A percentile compares a stretch with the other conserved stretches of the same genome.
phyloP scores from a whole-genome alignment of 2,888 invertebrate species.

The Nomada lathburiana region DNA sequence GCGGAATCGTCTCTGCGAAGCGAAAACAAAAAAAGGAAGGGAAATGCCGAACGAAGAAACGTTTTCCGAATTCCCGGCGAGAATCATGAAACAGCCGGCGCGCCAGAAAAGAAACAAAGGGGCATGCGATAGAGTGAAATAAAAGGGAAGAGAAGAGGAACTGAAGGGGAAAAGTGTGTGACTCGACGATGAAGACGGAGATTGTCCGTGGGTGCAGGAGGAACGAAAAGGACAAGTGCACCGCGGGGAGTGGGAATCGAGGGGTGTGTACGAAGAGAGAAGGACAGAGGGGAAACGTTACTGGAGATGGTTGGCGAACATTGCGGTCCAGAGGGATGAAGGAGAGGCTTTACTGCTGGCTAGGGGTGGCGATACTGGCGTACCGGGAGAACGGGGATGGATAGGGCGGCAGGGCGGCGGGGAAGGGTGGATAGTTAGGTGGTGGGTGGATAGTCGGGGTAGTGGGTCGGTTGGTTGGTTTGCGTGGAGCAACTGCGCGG shows the following conservation, averaged over 20 bases:
- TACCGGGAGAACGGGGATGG: conserved; percentile 52
- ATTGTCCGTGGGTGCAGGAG: conserved; percentile 35
- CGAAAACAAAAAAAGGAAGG: neutral
- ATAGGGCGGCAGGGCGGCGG: conserved; percentile 63
- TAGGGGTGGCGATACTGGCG: conserved; percentile 62
- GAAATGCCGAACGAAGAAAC: neutral
- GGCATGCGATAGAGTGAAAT: neutral
- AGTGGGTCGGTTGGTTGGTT: conserved; percentile 81
- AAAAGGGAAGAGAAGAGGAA: conserved; percentile 26
- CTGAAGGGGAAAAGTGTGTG: conserved; percentile 31
- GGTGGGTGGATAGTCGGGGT: conserved; percentile 71
- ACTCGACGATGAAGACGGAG: conserved; percentile 33
- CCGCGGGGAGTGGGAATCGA: neutral
- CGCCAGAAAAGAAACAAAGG: neutral
- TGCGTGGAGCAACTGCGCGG: conserved; percentile 83
- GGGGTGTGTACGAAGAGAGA: conserved; percentile 16
- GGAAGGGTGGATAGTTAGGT: conserved; percentile 64
- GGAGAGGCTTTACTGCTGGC: conserved; percentile 54
- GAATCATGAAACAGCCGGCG: neutral
- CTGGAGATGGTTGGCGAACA: conserved; percentile 73
- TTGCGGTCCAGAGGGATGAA: conserved; percentile 79
- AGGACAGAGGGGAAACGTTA: conserved; percentile 47
- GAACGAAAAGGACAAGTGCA: conserved; percentile 38
- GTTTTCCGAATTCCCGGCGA: neutral
- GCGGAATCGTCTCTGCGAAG: neutral